Evolutionary conservation across 2,113 vertebrate species (phyloP), one percentile per base, ranked within the genome.

Genomic region (Eclectus roratus): DNA sequence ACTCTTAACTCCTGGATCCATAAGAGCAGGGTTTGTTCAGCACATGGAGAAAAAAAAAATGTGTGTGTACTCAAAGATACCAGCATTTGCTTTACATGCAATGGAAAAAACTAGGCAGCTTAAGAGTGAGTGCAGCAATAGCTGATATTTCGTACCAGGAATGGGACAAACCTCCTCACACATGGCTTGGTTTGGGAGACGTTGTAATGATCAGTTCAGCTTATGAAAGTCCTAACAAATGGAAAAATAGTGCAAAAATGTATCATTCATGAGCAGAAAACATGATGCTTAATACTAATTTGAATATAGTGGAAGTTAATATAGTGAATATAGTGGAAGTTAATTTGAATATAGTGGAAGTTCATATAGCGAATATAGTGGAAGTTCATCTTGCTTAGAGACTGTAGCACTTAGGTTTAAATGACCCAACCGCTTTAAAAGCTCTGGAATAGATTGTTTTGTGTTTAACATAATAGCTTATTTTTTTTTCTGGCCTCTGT

Each of bases 31-130:
- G 55, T 92, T 96, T 90, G 44, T 81, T 94, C 74, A 72, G 73
- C 78, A 77, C 84, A n/a, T 13, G 29, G 47, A 87, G 29, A 93
- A 96, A 72, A 83, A 94, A 91, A 23, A 58, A 15, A 66, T n/a
- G 52, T 72, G 29, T 70, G 46, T 39, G 15, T 89, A 72, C 50
- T 88, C 77, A 93, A 61, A 92, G 88, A 85, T 91, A 96, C 25
- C 73, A 66, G 23, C 69, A 10, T 96, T 96, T 96, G 63, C 81
- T 94, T 94, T 93, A 43, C 5, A 8, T 72, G 88, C 87, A 89
- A 96, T 91, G 93, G 95, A 87, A 95, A 97, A 89, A 89, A 17
- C n/a, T 88, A 58, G 70, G 78, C 70, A 64, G 39, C 41, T 77
- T 56, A 78, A 76, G 27, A 91, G 35, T 16, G 68, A 71, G 43